Base-by-base conservation (phyloP, 1,140 invertebrate genomes). In the Eueides isabella region DNA sequence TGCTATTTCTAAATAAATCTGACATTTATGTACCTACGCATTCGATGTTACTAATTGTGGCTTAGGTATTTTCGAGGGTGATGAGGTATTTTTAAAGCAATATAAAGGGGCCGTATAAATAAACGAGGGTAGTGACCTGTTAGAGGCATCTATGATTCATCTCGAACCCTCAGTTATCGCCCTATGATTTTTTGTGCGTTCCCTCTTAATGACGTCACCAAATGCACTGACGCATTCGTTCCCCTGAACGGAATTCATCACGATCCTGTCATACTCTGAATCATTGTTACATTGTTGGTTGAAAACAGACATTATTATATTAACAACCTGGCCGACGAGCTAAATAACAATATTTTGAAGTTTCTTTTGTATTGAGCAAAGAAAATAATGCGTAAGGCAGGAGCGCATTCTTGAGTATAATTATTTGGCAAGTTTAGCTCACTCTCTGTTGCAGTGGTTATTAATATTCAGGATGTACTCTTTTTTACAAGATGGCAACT, bases 131-230 rank as follows among this genome's bases (percentile, higher is more conserved):
- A 84, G 81, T 88, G 87, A 89, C 88, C 89, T 82, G 81, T 84
- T 81, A 84, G 80, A 81, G 83, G 83, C 81, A 87, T 88, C 85
- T 87, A 90, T 91, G 89, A 92, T 91, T 92, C 91, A 92, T 91
- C 89, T 86, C 85, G 82, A 81, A 87, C 91, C 89, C 89, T 92
- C 85, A 63, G 76, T 83, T 80, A 80, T 84, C 74, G 78, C 85
- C 87, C 86, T 85, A 81, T 72, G 67, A 75, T 79, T 80, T 85
- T 85, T 79, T 79, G 76, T 79, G 80, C 71, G 78, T 82, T 85
- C 87, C 88, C 88, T 87, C 78, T 73, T 61, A 63, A 77, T 92
- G 91, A 92, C 89, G 91, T 92, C 90, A 92, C 78, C 72, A 73
- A 79, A 71, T 84, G 86, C 85, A 85, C 73, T 86, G 85, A 84